Conservation (phyloP, 2,888 invertebrate genomes). For the Eupithecia exiguata region DNA sequence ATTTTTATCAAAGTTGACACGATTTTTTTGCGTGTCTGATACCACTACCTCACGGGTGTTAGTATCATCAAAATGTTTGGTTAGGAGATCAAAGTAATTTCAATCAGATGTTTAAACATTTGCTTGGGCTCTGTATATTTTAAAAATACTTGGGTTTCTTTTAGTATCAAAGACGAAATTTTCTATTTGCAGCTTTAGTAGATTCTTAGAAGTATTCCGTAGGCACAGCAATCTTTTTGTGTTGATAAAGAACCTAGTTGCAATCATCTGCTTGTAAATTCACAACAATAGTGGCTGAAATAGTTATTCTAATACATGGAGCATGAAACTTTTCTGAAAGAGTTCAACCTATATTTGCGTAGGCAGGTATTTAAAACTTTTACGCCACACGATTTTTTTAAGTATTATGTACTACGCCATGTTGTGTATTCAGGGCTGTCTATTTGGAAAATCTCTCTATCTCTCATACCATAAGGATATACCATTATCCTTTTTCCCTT, state of each 20-base stretch:
- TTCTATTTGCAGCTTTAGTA: background rate
- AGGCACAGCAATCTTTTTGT: background rate
- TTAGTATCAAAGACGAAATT: background rate
- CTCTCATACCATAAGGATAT: too few species aligned
- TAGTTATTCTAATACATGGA: background rate
- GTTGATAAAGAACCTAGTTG: background rate
- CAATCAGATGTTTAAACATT: constrained; percentile 40
- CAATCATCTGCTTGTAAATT: background rate
- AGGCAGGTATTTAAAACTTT: background rate
- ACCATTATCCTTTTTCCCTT: background rate
- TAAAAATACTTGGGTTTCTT: constrained; percentile 5
- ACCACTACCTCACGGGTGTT: constrained; percentile 22
- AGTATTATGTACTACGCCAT: background rate
- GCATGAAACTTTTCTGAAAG: background rate
- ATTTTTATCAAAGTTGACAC: constrained; percentile 30
- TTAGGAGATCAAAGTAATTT: constrained; percentile 35
- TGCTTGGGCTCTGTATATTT: constrained; percentile 28
- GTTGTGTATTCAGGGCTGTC: background rate
- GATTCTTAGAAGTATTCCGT: background rate
- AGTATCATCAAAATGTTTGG: constrained; percentile 35
- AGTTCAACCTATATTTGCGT: background rate
- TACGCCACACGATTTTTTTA: background rate
- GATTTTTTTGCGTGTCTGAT: constrained; percentile 35
- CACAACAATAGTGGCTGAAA: background rate
- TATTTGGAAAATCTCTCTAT: background rate